Conservation (phyloP, 37 sponge, comb jelly and placozoan genomes). For the Amphimedon queenslandica region DNA sequence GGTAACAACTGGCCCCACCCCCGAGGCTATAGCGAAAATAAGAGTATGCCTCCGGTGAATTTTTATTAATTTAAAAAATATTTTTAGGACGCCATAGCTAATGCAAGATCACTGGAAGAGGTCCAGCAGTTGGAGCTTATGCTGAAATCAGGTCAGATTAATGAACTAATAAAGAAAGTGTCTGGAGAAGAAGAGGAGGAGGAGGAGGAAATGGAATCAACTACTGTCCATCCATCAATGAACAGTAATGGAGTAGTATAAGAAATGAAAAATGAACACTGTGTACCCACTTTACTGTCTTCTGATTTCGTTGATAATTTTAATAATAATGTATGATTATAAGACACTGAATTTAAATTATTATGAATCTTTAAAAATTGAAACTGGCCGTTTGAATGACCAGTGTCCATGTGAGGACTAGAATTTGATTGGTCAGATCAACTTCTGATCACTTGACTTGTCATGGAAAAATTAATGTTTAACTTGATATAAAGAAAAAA, state of each 20-base stretch:
- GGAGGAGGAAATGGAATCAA: conserved; percentile 30
- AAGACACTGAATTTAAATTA: too few relatives aligned
- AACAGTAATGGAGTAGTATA: background rate
- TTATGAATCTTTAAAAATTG: too few relatives aligned
- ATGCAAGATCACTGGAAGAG: conserved; percentile 89
- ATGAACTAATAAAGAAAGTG: conserved; percentile 11
- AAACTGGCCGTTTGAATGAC: too few relatives aligned
- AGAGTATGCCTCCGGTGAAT: conserved; percentile 38
- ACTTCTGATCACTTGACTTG: too few relatives aligned
- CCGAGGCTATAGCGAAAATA: conserved; percentile 48
- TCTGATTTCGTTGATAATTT: too few relatives aligned
- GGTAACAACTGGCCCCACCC: conserved; percentile 45
- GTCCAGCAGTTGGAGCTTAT: conserved; percentile 84
- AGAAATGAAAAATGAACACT: background rate
- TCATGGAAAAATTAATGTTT: too few relatives aligned
- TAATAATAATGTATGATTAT: too few relatives aligned
- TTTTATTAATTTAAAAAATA: too few relatives aligned
- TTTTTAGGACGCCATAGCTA: conserved; percentile 89
- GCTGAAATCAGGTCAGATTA: conserved; percentile 75
- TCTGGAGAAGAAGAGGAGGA: conserved; percentile 20
- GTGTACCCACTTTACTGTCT: too few relatives aligned
- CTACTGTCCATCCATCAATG: background rate
- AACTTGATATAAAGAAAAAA: too few relatives aligned
- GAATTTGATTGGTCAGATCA: too few relatives aligned
- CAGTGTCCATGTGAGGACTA: too few relatives aligned